Base-by-base conservation (phyloP, 92 coral and sea anemone species). In the Heteractis magnifica region DNA sequence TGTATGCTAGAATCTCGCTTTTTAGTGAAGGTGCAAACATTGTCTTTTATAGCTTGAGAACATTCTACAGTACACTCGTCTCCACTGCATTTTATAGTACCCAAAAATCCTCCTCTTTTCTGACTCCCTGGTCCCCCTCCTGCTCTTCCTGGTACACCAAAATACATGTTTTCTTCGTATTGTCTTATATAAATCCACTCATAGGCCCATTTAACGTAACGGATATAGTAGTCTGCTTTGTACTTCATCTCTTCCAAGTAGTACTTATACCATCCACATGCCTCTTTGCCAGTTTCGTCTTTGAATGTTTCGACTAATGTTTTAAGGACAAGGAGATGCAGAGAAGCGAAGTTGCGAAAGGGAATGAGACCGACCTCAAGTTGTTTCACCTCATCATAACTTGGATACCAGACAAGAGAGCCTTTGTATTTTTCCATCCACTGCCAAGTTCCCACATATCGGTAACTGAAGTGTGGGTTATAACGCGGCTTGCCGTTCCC, bases 311-410 rank as follows among this genome's bases (percentile, higher is more conserved):
- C 49, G 83, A 18, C 83, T 15, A 80, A 56, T 10, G 76, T 18
- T 20, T 21, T 14, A 13, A 80, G 21, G 8, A 60, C 23, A 11
- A 80, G 5, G 18, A 80, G 75, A 48, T 82, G 79, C 2, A 82
- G 79, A 6, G 85, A 50, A 23, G 79, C 85, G 49, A 44, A 82
- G 85, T 82, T 70, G 8, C 85, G 78, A 52, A 82, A 82, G 11
- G 62, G 62, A 10, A 82, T 82, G 55, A 82, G 41, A 8, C 85
- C 79, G 8, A 52, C 5, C 49, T 82, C 85, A n/a, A 82, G 71
- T 7, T 7, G 49, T 56, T 82, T 82, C 21, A 73, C 78, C 11
- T 82, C 49, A 7, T 82, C 44, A 23, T 73, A 76, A 11, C 59
- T 50, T 8, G 51, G 55, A 20, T 18, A 71, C 49, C 50, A 51